Conservation (phyloP, 2,113 vertebrate genomes). For the Tenebrosternarchus preto region DNA sequence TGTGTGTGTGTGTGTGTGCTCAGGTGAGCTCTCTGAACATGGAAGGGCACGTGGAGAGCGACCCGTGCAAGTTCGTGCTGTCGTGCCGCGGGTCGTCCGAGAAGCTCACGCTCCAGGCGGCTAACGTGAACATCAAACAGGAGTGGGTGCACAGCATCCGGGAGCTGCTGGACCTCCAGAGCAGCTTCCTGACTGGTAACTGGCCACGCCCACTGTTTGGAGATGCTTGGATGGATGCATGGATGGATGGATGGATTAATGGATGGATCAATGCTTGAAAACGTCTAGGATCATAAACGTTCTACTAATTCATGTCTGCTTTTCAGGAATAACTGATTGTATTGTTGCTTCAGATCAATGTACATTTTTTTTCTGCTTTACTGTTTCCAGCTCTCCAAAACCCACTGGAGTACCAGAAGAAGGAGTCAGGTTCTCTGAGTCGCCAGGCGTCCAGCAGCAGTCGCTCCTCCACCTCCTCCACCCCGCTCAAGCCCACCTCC, state of each 20-base stretch:
- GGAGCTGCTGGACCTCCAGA: conserved; percentile 90
- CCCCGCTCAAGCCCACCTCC: conserved; percentile 81
- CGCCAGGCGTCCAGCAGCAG: conserved; percentile 78
- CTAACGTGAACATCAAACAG: conserved; percentile 86
- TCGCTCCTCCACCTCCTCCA: conserved; percentile 77
- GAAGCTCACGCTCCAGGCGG: conserved; percentile 89
- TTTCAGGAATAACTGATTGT: not conserved
- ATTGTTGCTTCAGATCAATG: not conserved
- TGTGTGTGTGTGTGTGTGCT: conserved; percentile 27
- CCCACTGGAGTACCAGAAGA: conserved; percentile 95
- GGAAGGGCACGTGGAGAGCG: conserved; percentile 87
- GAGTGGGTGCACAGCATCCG: conserved; percentile 91
- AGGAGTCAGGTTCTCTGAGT: conserved; percentile 78
- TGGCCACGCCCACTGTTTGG: not conserved
- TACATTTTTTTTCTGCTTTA: no score
- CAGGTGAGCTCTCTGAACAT: conserved; percentile 95
- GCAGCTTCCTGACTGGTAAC: conserved; percentile 92
- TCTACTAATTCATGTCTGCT: not conserved
- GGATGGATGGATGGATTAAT: not conserved
- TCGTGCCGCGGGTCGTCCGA: conserved; percentile 90
- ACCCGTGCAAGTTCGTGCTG: conserved; percentile 92
- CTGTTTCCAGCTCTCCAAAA: conserved; percentile 86
- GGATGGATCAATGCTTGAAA: not conserved
- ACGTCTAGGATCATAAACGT: no score
- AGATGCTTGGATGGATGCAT: not conserved